Conservation (phyloP, 2,113 vertebrate genomes). For the Podocnemis expansa region DNA sequence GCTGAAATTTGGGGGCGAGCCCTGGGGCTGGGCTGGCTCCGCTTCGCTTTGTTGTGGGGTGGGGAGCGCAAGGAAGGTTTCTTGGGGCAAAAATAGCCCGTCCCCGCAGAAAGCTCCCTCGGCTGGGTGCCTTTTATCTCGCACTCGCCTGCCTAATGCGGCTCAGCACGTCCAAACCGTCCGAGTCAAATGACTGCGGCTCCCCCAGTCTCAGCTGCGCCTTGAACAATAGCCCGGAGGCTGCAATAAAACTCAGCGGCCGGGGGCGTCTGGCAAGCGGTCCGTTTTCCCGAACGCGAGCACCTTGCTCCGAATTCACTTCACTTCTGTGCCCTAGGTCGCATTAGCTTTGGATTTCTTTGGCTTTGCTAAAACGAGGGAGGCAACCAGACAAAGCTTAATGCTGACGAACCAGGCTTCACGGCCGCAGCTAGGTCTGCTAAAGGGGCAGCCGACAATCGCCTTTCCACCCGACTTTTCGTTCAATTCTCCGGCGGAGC, state of each 20-base stretch:
- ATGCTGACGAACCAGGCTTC: neutral
- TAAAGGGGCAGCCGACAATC: neutral
- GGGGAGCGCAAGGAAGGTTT: rapidly evolving
- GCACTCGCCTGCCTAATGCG: neutral
- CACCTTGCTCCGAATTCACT: neutral
- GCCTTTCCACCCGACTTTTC: neutral
- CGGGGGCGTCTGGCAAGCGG: neutral
- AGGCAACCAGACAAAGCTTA: neutral
- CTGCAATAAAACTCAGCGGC: neutral
- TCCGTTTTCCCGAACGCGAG: neutral
- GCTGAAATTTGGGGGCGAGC: no score
- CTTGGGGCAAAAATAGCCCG: neutral
- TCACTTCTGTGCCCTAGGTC: neutral
- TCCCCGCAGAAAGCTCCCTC: neutral
- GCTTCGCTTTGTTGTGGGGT: neutral
- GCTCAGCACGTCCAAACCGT: neutral
- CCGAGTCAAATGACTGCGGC: neutral
- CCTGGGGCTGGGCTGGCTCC: neutral
- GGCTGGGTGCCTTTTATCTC: neutral
- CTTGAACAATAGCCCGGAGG: neutral
- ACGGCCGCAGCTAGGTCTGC: neutral
- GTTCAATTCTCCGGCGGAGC: neutral
- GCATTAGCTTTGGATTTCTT: rapidly evolving
- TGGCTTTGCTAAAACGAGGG: neutral
- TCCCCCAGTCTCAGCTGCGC: neutral